Evolutionary conservation across 2,113 vertebrate species (phyloP).

Genomic region (Uropsilus gracilis): DNA sequence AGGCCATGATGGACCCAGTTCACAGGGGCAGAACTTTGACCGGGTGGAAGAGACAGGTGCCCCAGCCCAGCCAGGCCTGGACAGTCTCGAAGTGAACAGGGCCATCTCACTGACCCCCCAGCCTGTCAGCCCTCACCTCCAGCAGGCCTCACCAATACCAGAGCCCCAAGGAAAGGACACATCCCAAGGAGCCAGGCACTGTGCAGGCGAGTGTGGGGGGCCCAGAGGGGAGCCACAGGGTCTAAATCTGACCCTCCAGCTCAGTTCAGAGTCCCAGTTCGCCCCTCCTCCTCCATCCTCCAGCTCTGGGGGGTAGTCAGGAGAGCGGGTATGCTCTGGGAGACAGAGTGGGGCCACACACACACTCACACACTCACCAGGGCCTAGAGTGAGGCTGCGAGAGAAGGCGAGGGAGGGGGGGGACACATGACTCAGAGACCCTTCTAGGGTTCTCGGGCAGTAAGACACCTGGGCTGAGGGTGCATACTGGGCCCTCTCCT

Average conservation of each 20-base stretch:
- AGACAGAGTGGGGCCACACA: not conserved
- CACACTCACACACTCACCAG: too few relatives aligned
- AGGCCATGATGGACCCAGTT: accelerated
- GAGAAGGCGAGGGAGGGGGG: not conserved
- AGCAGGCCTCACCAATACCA: not conserved
- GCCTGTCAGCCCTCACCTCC: not conserved
- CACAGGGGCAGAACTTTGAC: not conserved
- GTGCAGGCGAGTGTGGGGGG: too few relatives aligned
- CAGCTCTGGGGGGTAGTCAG: not conserved
- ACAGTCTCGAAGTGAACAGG: not conserved
- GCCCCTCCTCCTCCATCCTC: not conserved
- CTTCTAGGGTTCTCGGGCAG: not conserved
- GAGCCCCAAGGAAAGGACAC: not conserved
- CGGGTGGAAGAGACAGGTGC: not conserved
- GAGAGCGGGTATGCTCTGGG: too few relatives aligned
- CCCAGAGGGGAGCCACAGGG: not conserved
- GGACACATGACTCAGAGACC: not conserved
- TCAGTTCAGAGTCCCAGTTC: too few relatives aligned
- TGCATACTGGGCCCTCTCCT: not conserved
- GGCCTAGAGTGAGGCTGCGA: too few relatives aligned
- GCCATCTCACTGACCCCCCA: not conserved
- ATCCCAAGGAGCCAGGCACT: not conserved
- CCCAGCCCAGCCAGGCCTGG: not conserved
- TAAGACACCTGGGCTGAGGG: not conserved
- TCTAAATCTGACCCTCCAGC: not conserved